phyloP scores from a whole-genome alignment of 2,113 vertebrate genomes.

The Cyprinodon variegatus region DNA sequence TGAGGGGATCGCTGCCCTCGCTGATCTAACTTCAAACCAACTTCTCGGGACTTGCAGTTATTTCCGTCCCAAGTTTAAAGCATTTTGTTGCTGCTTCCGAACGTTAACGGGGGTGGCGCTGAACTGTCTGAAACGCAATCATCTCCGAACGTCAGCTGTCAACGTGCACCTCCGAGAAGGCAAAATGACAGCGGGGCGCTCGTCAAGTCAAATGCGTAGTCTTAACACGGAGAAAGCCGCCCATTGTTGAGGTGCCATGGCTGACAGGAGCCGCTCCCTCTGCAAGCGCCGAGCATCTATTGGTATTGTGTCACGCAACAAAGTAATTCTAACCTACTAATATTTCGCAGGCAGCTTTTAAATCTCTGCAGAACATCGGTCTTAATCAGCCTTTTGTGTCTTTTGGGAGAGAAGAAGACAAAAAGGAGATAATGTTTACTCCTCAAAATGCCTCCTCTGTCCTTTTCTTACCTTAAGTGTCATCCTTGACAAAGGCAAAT shows the following conservation, averaged over 20 bases:
- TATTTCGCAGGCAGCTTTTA: conserved; percentile 77
- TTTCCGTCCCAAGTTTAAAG: background rate
- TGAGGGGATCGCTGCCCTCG: conserved; percentile 13
- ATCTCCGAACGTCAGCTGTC: conserved; percentile 67
- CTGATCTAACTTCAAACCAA: conserved; percentile 24
- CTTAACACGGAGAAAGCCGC: conserved; percentile 71
- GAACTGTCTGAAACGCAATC: conserved; percentile 66
- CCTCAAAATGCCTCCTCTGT: conserved; percentile 64
- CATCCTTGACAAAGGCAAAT: conserved; percentile 76
- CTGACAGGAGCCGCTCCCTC: conserved; percentile 76
- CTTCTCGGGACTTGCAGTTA: conserved; percentile 16
- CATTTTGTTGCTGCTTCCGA: conserved; percentile 23
- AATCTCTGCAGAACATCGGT: conserved; percentile 60
- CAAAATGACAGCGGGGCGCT: conserved; percentile 70
- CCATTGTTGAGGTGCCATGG: conserved; percentile 81
- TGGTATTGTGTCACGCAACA: conserved; percentile 75
- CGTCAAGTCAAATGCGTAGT: conserved; percentile 65
- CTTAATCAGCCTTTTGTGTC: conserved; percentile 82
- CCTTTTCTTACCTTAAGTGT: conserved; percentile 75
- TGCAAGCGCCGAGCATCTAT: conserved; percentile 57
- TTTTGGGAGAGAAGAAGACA: conserved; percentile 62
- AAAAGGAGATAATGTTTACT: conserved; percentile 81
- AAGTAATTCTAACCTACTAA: conserved; percentile 82
- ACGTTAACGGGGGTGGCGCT: conserved; percentile 57
- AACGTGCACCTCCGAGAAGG: conserved; percentile 65